phyloP scores from a whole-genome alignment of 2,797 vertebrate genomes.

The Emydoidea blandingii region DNA sequence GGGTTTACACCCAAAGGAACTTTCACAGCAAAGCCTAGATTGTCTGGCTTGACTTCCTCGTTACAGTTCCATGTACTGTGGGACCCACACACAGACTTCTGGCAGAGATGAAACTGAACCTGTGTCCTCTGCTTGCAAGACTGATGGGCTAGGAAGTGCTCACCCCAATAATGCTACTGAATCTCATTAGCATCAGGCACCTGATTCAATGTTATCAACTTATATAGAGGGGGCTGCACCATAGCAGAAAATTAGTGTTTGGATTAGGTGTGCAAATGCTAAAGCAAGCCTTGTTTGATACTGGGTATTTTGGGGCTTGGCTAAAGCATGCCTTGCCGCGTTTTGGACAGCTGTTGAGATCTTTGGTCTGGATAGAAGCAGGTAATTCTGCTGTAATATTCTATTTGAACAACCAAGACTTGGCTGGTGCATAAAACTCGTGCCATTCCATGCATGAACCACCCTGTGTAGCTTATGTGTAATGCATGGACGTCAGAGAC shows the following conservation, averaged over 20 bases:
- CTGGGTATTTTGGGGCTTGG: background rate
- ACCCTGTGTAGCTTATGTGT: background rate
- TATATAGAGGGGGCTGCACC: background rate
- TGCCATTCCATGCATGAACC: background rate
- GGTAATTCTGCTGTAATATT: background rate
- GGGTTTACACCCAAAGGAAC: background rate
- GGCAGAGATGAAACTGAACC: background rate
- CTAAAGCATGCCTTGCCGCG: background rate
- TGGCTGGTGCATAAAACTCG: background rate
- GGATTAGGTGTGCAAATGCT: background rate
- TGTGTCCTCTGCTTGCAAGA: background rate
- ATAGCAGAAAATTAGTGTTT: background rate
- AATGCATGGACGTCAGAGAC: background rate
- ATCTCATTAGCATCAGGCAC: background rate
- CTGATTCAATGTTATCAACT: background rate
- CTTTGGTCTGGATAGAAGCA: background rate
- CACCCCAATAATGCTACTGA: background rate
- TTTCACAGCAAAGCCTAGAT: slow-evolving; percentile 21
- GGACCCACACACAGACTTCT: background rate
- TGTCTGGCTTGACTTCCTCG: background rate
- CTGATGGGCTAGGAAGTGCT: background rate
- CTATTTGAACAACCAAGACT: background rate
- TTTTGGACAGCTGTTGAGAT: background rate
- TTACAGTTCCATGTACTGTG: background rate
- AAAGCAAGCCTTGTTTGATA: background rate